phyloP scores from a whole-genome alignment of 1,140 invertebrate genomes.

The Zaprionus tsacasi region DNA sequence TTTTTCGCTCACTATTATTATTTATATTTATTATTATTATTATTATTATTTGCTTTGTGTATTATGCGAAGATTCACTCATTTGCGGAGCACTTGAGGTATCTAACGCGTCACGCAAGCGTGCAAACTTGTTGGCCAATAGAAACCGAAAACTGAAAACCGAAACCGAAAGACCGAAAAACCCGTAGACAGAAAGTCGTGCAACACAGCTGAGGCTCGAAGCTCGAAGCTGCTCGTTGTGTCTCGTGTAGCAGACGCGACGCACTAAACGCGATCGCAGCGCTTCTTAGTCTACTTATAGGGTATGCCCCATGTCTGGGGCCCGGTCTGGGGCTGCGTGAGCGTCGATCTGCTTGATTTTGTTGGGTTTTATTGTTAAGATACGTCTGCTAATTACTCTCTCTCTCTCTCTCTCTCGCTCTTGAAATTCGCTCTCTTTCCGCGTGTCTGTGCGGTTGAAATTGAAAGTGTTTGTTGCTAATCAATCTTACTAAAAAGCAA shows the following conservation, averaged over 20 bases:
- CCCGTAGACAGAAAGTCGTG: conserved; percentile 36
- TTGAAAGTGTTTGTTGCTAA: conserved; percentile 61
- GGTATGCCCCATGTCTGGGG: conserved; percentile 2
- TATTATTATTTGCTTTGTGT: background rate
- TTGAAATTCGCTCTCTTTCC: conserved; percentile 1
- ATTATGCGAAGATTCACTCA: conserved; percentile 19
- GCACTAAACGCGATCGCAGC: conserved; percentile 75
- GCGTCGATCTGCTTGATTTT: conserved; percentile 23
- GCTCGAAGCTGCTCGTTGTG: conserved; percentile 55
- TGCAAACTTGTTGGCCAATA: conserved; percentile 48
- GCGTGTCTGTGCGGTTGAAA: conserved; percentile 45
- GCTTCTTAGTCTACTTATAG: conserved; percentile 81
- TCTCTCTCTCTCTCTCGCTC: conserved; percentile 4
- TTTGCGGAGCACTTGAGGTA: conserved; percentile 20
- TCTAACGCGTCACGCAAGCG: conserved; percentile 51
- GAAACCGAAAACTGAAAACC: conserved; percentile 4
- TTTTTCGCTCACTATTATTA: background rate
- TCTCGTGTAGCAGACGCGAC: conserved; percentile 71
- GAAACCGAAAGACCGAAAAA: conserved; percentile 13
- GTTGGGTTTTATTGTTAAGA: conserved; percentile 67
- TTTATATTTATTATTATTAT: conserved; percentile 5
- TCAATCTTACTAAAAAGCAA: conserved; percentile 61
- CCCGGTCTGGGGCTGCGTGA: background rate
- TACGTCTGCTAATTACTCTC: conserved; percentile 57
- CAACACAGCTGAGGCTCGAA: conserved; percentile 2